Evolutionary conservation across 64 coral and sea anemone genomes (phyloP), one percentile per base, ranked within the genome.

Genomic region (Trachythela sp.): DNA sequence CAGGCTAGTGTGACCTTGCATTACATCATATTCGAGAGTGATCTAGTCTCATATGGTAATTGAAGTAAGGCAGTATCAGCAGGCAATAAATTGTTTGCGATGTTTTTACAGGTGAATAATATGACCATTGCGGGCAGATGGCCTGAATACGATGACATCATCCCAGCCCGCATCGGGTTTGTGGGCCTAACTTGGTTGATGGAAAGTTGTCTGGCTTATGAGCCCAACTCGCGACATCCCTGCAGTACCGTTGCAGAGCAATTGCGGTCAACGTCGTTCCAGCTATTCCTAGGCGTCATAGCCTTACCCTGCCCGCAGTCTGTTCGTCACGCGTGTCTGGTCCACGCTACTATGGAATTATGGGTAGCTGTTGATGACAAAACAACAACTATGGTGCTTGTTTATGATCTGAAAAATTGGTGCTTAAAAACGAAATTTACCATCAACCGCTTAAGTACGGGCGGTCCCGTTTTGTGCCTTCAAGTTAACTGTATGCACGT

Each of bases 291-390:
- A 33, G 93, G 93, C 1, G 92, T 94, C 48, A 88, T 89, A 52
- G 83, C 48, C 8, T 83, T 97, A 30, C 86, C 91, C 8, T 64
- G 90, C 0, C 31, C 85, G 32, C 91, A 93, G 41, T 97, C 95
- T 20, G 95, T 97, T 24, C 88, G 95, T 0, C 86, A 92, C 67
- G 93, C 86, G 0, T 94, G 95, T 48, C 77, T 91, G 6, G 91
- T 87, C 0, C 90, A 77, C 1, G 67, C 84, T 7, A 85, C 60
- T 4, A 48, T 51, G 9, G 93, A 94, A 33, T 50, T 97, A 32
- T 97, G 95, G 95, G 26, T 97, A 35, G 95, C 90, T 0, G 94
- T 93, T 35, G 88, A 94, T 70, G 94, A 88, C 32, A 83, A 91
- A 83, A 20, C 32, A 17, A 85, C 40, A 0, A 94, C 94, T 83